A percentile compares a stretch with the other conserved stretches of the same genome.
Conservation (phyloP, 2,113 vertebrate species). For the Austrofundulus limnaeus region DNA sequence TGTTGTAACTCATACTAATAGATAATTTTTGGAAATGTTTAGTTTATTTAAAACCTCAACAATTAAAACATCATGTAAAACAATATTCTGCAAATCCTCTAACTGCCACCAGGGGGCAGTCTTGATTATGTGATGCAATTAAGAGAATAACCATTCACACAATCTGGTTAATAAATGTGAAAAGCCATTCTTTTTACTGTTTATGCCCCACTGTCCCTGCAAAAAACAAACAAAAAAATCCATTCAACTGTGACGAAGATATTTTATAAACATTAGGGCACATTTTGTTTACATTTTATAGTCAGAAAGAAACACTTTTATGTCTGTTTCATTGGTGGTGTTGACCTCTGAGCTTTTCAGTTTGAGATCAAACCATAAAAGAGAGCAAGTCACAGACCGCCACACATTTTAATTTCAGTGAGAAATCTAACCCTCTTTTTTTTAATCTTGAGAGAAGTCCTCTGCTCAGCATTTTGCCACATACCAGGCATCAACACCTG, state of each 20-base stretch:
- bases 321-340: neutral
- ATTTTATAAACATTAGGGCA: neutral
- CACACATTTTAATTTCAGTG: slow-evolving; percentile 16
- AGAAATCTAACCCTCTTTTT: slow-evolving; percentile 15
- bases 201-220: slow-evolving; percentile 15
- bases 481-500: slow-evolving; percentile 1
- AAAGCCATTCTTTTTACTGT: slow-evolving; percentile 19
- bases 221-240: slow-evolving; percentile 25
- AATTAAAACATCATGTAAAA: neutral
- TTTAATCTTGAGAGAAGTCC: slow-evolving; percentile 1
- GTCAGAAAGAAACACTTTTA: neutral
- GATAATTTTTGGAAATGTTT: too few species aligned
- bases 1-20: neutral
- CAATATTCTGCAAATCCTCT: neutral
- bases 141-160: neutral
- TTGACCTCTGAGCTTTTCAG: slow-evolving; percentile 17
- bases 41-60: too few species aligned
- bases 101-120: slow-evolving; percentile 54
- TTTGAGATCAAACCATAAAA: slow-evolving; percentile 15
- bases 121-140: neutral
- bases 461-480: slow-evolving; percentile 32
- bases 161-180: slow-evolving; percentile 16
- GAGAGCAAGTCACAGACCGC: slow-evolving; percentile 13
- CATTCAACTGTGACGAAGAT: slow-evolving; percentile 26
- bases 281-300: slow-evolving; percentile 8